Conservation (phyloP, 2,888 invertebrate species). For the Drosophila phalerata region DNA sequence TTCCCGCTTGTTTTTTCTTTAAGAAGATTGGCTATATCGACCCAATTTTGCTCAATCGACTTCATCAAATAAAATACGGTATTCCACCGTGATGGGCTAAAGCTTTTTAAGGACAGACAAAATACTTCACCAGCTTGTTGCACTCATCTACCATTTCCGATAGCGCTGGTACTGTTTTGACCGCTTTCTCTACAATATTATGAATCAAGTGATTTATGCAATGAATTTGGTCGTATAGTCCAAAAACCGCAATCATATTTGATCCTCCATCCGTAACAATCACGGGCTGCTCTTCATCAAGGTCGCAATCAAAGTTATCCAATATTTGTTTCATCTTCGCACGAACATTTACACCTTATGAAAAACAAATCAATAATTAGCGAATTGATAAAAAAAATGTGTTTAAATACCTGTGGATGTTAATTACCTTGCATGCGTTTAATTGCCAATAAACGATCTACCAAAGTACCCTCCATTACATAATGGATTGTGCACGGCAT, state of each 20-base stretch:
- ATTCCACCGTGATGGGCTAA: constrained; percentile 4
- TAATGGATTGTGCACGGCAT: constrained; percentile 6
- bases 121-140: constrained; percentile 1
- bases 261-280: constrained; percentile 13
- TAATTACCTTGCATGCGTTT: constrained; percentile 4
- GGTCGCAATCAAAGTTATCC: constrained; percentile 6
- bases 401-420: neutral
- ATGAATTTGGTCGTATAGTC: neutral
- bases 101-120: constrained; percentile 1
- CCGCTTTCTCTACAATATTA: neutral
- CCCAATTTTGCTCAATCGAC: neutral
- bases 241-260: constrained; percentile 9
- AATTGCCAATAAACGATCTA: constrained; percentile 2
- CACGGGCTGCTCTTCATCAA: constrained; percentile 4
- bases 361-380: neutral
- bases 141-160: neutral
- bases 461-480: constrained; percentile 1
- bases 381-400: neutral
- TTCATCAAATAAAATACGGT: constrained; percentile 1
- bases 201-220: constrained; percentile 1
- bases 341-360: neutral
- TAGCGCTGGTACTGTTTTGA: neutral
- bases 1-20: no score
- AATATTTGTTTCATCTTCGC: neutral
- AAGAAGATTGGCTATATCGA: neutral